Evolutionary conservation across 2,113 vertebrate genomes (phyloP), one percentile per base, ranked within the genome.

Genomic region (Dissostichus mawsoni): DNA sequence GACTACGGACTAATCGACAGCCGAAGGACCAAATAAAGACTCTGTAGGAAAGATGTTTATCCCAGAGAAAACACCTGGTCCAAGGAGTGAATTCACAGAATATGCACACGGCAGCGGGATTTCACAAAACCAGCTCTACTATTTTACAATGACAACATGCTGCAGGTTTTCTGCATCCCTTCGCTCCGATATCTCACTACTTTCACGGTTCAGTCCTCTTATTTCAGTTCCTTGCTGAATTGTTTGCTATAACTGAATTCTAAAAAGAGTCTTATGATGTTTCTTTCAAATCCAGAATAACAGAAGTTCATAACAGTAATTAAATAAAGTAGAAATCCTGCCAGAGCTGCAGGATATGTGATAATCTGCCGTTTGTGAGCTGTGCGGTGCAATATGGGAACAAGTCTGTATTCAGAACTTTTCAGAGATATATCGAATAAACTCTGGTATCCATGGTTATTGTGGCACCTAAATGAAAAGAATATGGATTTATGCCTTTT

Each of bases 31-130:
- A 66, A 68, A 66, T 74, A 73, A 64, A 61, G 8, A 62, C 77
- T 75, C 65, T 79, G 77, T 58, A 77, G 72, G 59, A 14, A 2
- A 5, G 51, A 29, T n/a, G 5, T 69, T 65, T 41, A 61, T 70
- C 47, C 62, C 55, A 57, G 20, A 57, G 68, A 61, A 84, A 89
- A 88, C 87, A 90, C 79, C 89, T 91, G 88, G 79, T 69, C 29
- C 56, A 78, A 55, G 51, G 59, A 69, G 55, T 23, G 65, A 36
- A 69, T 23, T 5, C 59, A 48, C 45, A 51, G 23, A 52, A 20
- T 25, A 16, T 8, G 8, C 1, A 5, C 57, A 47, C 13, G 57
- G 52, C 66, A 20, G 36, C 55, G n/a, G 76, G 33, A 18, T 11
- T 23, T 14, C 29, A 45, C 23, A 44, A 11, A 18, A 64, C 18